Evolutionary conservation across 2,797 vertebrate genomes (phyloP).

Genomic region (Schizopygopsis malacanthus): DNA sequence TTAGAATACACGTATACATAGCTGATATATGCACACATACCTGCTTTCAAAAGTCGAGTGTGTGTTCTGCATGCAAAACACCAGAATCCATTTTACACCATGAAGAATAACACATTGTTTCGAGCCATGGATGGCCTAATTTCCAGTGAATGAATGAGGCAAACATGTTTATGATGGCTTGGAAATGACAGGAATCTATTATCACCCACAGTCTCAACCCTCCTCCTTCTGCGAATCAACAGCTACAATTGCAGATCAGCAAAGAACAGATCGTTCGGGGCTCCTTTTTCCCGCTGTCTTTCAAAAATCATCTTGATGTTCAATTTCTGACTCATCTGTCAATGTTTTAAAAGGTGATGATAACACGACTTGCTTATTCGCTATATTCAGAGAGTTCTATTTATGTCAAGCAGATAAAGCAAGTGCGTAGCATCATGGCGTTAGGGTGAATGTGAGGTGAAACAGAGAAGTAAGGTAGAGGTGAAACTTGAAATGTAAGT

Average conservation of each 20-base stretch:
- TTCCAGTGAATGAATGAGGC: constrained; percentile 34
- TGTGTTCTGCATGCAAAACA: background rate
- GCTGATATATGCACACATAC: background rate
- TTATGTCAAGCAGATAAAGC: background rate
- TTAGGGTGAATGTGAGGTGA: constrained; percentile 19
- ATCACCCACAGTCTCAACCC: constrained; percentile 29
- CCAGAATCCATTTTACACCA: background rate
- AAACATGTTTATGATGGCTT: background rate
- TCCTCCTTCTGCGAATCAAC: background rate
- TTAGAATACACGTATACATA: background rate
- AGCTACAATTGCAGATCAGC: constrained; percentile 21
- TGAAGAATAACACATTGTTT: constrained; percentile 22
- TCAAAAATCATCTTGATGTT: constrained; percentile 19
- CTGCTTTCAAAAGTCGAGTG: background rate
- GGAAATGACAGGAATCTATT: constrained; percentile 46
- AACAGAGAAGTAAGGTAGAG: constrained; percentile 21
- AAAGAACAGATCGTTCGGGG: constrained; percentile 20
- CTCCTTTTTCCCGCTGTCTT: constrained; percentile 1
- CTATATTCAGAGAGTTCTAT: background rate
- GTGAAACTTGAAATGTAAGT: constrained; percentile 14
- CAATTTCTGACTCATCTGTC: constrained; percentile 3
- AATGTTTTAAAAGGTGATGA: background rate
- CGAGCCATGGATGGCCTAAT: constrained; percentile 21
- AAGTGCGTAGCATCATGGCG: background rate
- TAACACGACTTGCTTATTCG: background rate